These are phyloP conservation scores for Elachura formosa DNA, from an alignment of 2,113 vertebrate species.

Conservation along the genomic window DNA sequence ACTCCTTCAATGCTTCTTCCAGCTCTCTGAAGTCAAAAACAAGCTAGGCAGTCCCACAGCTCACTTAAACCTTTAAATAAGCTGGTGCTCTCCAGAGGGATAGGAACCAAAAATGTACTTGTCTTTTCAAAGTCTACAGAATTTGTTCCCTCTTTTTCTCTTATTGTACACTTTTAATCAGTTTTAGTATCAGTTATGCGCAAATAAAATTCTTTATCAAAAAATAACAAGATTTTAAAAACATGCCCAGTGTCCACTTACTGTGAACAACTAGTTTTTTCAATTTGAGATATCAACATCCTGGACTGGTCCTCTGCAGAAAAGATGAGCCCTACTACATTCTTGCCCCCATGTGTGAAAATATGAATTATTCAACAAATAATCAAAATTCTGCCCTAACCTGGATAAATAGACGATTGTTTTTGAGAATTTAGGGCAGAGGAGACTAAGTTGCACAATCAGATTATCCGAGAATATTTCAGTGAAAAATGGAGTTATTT, in stretches of 20 bases:
- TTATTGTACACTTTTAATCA: not conserved
- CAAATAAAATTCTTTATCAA: not conserved
- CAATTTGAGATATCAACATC: not conserved
- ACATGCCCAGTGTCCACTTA: not conserved
- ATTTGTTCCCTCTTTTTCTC: not conserved
- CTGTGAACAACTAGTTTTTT: not conserved
- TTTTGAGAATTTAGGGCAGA: not conserved
- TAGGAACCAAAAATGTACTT: not conserved
- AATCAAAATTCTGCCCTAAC: not conserved
- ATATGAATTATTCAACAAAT: not conserved
- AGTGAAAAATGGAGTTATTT: not conserved
- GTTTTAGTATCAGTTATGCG: not conserved
- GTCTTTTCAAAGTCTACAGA: not conserved
- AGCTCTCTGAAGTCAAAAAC: constrained; percentile 9
- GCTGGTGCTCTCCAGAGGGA: not conserved
- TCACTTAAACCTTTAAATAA: not conserved
- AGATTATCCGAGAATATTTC: not conserved
- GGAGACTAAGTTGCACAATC: not conserved
- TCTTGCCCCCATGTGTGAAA: not conserved
- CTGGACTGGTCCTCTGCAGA: not conserved
- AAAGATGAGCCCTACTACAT: not conserved
- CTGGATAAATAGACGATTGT: not conserved
- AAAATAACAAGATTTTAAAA: not conserved
- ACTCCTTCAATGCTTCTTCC: not conserved
- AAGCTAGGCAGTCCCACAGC: not conserved